Conservation (phyloP, 2,797 vertebrate genomes). For the Arrhamphus sclerolepis region DNA sequence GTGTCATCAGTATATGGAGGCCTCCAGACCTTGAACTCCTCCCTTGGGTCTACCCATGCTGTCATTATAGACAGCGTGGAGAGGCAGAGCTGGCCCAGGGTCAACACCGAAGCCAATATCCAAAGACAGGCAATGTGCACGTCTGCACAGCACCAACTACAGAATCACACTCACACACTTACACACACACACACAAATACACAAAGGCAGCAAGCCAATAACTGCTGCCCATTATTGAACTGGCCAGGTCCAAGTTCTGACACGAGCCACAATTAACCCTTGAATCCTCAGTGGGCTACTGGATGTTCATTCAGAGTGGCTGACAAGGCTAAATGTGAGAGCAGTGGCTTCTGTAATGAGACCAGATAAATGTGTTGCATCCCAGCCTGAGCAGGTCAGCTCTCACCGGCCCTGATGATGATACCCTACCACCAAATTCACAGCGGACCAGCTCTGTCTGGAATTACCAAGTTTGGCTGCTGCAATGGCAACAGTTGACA, state of each 20-base stretch:
- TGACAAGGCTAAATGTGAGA: slow-evolving; percentile 79
- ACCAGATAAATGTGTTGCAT: slow-evolving; percentile 67
- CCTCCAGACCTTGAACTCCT: slow-evolving; percentile 55
- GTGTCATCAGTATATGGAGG: slow-evolving; percentile 37
- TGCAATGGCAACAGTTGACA: slow-evolving; percentile 32
- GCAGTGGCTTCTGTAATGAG: slow-evolving; percentile 78
- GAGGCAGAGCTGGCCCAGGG: slow-evolving; percentile 68
- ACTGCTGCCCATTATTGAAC: slow-evolving; percentile 78
- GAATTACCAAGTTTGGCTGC: slow-evolving; percentile 44
- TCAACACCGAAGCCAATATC: slow-evolving; percentile 80
- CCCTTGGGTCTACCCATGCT: slow-evolving; percentile 60
- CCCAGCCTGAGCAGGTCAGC: slow-evolving; percentile 67
- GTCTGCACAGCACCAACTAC: slow-evolving; percentile 38
- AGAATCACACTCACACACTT: slow-evolving; percentile 29
- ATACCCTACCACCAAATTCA: slow-evolving; percentile 56
- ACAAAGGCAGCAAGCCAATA: slow-evolving; percentile 69
- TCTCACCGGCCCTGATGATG: slow-evolving; percentile 67
- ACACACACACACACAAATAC: slow-evolving; percentile 24
- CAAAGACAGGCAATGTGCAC: slow-evolving; percentile 60
- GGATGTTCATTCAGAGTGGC: slow-evolving; percentile 71
- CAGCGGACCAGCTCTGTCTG: slow-evolving; percentile 35
- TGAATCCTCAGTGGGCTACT: slow-evolving; percentile 66
- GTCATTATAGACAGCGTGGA: slow-evolving; percentile 68
- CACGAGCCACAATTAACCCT: slow-evolving; percentile 81
- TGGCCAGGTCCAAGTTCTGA: slow-evolving; percentile 77